These are phyloP conservation scores for Hypotaenidia okinawae DNA, from an alignment of 2,797 vertebrate species.

Conservation along the genomic window DNA sequence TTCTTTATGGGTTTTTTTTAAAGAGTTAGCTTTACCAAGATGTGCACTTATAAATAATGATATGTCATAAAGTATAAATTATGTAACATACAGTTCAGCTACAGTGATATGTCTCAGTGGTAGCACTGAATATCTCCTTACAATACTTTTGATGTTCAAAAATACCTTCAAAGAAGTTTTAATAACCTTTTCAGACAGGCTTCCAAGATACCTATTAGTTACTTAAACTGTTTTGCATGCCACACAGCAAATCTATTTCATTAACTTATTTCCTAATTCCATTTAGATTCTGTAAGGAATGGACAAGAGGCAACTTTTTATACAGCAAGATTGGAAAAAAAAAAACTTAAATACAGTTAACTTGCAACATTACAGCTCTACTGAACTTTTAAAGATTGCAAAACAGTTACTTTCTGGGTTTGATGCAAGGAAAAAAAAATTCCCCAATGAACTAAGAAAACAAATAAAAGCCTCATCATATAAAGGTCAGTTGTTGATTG, in stretches of 20 bases:
- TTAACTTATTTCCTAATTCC: slow-evolving; percentile 45
- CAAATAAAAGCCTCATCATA: background rate
- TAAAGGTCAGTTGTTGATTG: background rate
- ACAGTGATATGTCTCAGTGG: slow-evolving; percentile 7
- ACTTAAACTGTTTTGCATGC: slow-evolving; percentile 23
- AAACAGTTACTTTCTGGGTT: background rate
- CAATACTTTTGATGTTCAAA: slow-evolving; percentile 42
- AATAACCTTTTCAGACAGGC: background rate
- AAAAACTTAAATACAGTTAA: background rate
- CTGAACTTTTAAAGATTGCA: background rate
- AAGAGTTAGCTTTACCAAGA: background rate
- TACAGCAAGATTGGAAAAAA: background rate
- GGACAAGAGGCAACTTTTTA: slow-evolving; percentile 37
- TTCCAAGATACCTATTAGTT: slow-evolving; percentile 9
- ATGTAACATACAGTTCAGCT: background rate
- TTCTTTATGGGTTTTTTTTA: background rate
- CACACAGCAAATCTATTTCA: slow-evolving; percentile 22
- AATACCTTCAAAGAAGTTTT: background rate
- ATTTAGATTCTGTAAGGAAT: slow-evolving; percentile 30
- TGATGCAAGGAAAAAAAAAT: background rate
- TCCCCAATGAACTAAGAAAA: background rate
- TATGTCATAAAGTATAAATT: background rate
- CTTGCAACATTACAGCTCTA: background rate
- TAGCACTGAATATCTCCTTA: background rate
- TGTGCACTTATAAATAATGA: background rate